These are phyloP conservation scores for Notolepis coatsorum DNA, from an alignment of 2,797 vertebrate genomes.

Conservation along the genomic window DNA sequence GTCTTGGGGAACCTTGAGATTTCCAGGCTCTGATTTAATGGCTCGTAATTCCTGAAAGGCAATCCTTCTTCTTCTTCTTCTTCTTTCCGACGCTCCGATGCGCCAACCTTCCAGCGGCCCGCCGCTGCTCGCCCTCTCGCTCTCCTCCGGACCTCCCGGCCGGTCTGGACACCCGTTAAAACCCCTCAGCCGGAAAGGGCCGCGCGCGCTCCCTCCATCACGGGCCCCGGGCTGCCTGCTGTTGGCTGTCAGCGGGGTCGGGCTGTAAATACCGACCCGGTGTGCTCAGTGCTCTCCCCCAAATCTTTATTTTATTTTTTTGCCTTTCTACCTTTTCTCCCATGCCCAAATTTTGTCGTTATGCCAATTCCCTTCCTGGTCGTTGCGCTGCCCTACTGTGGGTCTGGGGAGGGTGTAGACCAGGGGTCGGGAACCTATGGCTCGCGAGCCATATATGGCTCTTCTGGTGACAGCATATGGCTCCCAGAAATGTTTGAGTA, in stretches of 20 bases:
- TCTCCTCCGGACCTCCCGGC: conserved; percentile 64
- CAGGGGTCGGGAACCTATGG: too few species aligned
- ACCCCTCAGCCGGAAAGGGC: conserved; percentile 70
- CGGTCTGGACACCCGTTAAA: conserved; percentile 67
- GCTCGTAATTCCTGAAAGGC: conserved; percentile 95
- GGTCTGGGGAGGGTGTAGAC: too few species aligned
- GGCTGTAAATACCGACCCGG: too few species aligned
- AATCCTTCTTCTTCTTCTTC: conserved; percentile 80
- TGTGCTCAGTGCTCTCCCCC: too few species aligned
- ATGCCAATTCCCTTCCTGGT: too few species aligned
- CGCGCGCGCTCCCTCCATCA: conserved; percentile 54
- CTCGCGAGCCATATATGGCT: too few species aligned
- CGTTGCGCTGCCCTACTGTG: too few species aligned
- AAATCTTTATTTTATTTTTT: too few species aligned
- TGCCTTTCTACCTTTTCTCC: too few species aligned
- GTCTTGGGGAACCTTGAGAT: conserved; percentile 99
- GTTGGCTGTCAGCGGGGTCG: conserved; percentile 40
- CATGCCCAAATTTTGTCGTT: too few species aligned
- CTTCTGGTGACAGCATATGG: too few species aligned
- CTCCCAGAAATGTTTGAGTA: too few species aligned
- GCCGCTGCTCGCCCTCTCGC: conserved; percentile 59
- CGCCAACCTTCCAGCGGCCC: conserved; percentile 66
- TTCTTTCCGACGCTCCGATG: conserved; percentile 69
- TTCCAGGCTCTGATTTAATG: conserved; percentile 98
- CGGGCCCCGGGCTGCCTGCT: conserved; percentile 49